Conservation (phyloP, 2,797 vertebrate genomes). For the Nasua narica region DNA sequence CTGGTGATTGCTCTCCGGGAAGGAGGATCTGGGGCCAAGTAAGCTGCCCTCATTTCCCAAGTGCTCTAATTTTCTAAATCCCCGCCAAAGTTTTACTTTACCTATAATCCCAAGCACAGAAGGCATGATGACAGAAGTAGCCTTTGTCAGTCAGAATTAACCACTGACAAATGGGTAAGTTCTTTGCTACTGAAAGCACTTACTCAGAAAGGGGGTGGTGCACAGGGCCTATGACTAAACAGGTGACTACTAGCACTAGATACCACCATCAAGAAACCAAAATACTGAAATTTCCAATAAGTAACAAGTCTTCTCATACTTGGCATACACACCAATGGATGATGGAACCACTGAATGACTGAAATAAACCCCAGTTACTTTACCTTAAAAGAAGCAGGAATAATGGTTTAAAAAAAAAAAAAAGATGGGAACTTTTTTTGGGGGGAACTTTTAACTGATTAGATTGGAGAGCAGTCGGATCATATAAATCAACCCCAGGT, state of each 20-base stretch:
- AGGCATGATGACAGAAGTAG: not conserved
- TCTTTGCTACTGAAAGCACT: not conserved
- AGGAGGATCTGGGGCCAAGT: not conserved
- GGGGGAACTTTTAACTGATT: not conserved
- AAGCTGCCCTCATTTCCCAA: not conserved
- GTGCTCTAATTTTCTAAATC: constrained; percentile 16
- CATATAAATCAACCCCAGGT: not conserved
- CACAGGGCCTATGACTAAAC: not conserved
- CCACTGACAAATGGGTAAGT: not conserved
- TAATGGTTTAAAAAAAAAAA: not conserved
- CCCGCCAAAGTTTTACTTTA: not conserved
- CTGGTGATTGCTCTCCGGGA: not conserved
- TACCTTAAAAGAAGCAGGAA: not conserved
- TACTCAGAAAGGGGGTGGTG: not conserved
- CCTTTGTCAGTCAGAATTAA: constrained; percentile 12
- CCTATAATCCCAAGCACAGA: not conserved
- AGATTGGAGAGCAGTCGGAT: not conserved
- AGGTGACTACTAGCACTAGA: not conserved
- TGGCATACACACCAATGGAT: not conserved
- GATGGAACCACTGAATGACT: not conserved
- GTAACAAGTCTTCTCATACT: not conserved
- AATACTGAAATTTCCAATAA: not conserved
- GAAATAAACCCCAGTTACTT: not conserved
- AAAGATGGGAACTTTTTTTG: too few relatives aligned
- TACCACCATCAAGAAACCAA: not conserved